A percentile compares a stretch with the other conserved stretches of the same genome.
Evolutionary conservation across 2,888 invertebrate species (phyloP).

Genomic region (Phrixothrix hirtus): DNA sequence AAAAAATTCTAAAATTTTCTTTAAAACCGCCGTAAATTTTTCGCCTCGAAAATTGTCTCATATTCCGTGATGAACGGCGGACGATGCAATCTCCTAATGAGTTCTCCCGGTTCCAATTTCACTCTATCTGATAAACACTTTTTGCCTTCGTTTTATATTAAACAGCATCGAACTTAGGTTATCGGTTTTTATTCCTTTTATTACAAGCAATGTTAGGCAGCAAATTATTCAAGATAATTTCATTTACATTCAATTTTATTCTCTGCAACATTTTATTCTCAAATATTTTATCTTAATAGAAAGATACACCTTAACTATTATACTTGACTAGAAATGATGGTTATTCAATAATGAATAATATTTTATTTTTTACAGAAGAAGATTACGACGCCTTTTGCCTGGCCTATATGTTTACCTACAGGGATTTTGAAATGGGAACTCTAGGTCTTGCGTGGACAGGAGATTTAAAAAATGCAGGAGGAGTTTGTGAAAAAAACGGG

Average conservation of each 20-base stretch:
- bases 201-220: slow-evolving; percentile 18
- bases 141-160: slow-evolving; percentile 20
- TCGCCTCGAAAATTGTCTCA: slow-evolving; percentile 32
- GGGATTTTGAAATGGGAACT: slow-evolving; percentile 95
- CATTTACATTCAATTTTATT: slow-evolving; percentile 28
- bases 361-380: slow-evolving; percentile 71
- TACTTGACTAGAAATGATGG: not conserved
- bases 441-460: slow-evolving; percentile 98
- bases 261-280: slow-evolving; percentile 13
- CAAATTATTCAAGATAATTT: slow-evolving; percentile 24
- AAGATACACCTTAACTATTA: no score
- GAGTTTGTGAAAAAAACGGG: slow-evolving; percentile 97
- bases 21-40: slow-evolving; percentile 30
- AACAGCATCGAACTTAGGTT: slow-evolving; percentile 26
- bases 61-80: slow-evolving; percentile 35
- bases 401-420: slow-evolving; percentile 98
- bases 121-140: slow-evolving; percentile 29
- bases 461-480: slow-evolving; percentile 93
- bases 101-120: slow-evolving; percentile 34
- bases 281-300: slow-evolving; percentile 16
- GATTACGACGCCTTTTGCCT: slow-evolving; percentile 98
- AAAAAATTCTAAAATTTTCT: slow-evolving; percentile 25
- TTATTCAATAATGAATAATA: not conserved
- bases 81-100: slow-evolving; percentile 36
- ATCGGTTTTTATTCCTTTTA: slow-evolving; percentile 21